Evolutionary conservation across 2,797 vertebrate species (phyloP).

Genomic region (Acanthurus lineatus): DNA sequence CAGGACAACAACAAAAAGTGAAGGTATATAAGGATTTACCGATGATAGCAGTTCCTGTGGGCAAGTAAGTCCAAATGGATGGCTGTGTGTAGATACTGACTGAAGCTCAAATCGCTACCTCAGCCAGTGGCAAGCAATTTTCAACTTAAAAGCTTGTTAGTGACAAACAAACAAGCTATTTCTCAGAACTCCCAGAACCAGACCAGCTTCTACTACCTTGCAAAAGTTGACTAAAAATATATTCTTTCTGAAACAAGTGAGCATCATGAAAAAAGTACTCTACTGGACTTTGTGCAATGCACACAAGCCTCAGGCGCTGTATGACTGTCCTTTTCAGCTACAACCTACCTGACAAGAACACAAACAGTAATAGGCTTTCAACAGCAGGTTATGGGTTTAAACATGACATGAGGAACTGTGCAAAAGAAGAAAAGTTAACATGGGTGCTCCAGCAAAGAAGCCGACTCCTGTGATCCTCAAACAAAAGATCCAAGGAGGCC

Average conservation of each 20-base stretch:
- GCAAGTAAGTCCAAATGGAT: conserved; percentile 28
- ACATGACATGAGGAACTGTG: conserved; percentile 37
- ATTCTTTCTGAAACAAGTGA: conserved; percentile 3
- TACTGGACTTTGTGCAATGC: conserved; percentile 4
- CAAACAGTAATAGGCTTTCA: conserved; percentile 44
- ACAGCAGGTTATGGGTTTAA: conserved; percentile 34
- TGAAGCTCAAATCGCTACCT: conserved; percentile 36
- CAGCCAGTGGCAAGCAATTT: conserved; percentile 22
- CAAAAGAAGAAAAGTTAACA: conserved; percentile 50
- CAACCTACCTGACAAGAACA: conserved; percentile 24
- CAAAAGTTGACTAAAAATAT: conserved; percentile 7
- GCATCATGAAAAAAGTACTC: conserved; percentile 7
- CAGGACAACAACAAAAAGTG: conserved; percentile 4
- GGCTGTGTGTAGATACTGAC: conserved; percentile 30
- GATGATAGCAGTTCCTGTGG: conserved; percentile 36
- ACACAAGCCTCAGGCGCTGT: conserved; percentile 26
- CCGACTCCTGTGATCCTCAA: conserved; percentile 55
- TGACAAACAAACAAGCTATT: conserved; percentile 27
- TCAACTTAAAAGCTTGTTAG: conserved; percentile 17
- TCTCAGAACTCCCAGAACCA: conserved; percentile 10
- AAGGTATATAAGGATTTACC: conserved; percentile 46
- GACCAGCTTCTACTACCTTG: neutral
- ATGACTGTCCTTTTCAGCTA: conserved; percentile 19
- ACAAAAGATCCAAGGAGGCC: conserved; percentile 73
- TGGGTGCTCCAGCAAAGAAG: conserved; percentile 40